Base-by-base conservation (phyloP, 2,888 invertebrate genomes). In the Leuctra nigra region DNA sequence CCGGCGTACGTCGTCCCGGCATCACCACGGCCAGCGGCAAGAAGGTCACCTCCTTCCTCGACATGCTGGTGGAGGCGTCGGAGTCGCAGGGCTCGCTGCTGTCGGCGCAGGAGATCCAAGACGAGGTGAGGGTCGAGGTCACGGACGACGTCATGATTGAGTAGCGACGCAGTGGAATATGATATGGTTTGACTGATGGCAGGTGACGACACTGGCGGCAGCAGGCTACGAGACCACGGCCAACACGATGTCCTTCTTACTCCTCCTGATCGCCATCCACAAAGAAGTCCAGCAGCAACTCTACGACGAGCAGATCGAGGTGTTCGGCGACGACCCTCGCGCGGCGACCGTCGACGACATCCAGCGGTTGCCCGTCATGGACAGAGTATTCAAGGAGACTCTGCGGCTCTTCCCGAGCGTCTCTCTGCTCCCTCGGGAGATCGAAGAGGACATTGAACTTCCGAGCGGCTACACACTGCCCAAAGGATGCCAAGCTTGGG, bases 221-320 rank as follows among this genome's bases (percentile, higher is more conserved):
- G 61, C 59, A n/a, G 62, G 62, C 18, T 59, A 58, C 39, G 62
- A 62, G 50, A 62, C 61, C 7, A 61, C 62, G 1, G 60, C 60
- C 1, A 55, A 54, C 22, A 39, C 53, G 1, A 50, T 53, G 14
- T 54, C 55, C 1, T 61, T 56, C 35, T 25, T 56, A 4, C 38
- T 62, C 9, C 38, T 62, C 23, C 54, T 63, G 48, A 29, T 62
- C 41, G 62, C 62, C 4, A 53, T 61, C 25, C 60, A 63, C 39
- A 57, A 55, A 29, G 54, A 62, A 14, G 41, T 62, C 6, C 62
- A 63, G 39, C 55, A 59, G 2, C 61, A 59, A 50, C 61, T 61
- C 1, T 13, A 48, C 4, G 48, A 36, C 24, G 61, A 61, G 14
- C 38, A 58, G 39, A 46, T 29, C 11, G 54, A 25, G n/a, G 46